Percentiles rank a stretch among this genome's conserved stretches.
Evolutionary conservation across 2,888 invertebrate species (phyloP).

Genomic region (Polyommatus icarus): DNA sequence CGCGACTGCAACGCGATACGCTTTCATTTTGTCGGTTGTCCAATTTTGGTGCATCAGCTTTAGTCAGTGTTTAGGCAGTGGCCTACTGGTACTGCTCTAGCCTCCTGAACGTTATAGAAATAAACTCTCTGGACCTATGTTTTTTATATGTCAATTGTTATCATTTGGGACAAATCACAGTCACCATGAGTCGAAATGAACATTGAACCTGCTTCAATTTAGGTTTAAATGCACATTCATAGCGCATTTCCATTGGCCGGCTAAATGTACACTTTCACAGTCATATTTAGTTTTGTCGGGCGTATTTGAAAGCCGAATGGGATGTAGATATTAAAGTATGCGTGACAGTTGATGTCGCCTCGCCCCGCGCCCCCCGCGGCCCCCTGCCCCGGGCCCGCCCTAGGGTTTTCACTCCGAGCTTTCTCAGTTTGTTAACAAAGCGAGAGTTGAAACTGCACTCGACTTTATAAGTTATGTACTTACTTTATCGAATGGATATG

Average conservation of each 20-base stretch:
- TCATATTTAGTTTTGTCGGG: constrained; percentile 42
- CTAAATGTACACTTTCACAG: constrained; percentile 43
- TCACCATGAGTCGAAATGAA: neutral
- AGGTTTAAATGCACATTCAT: constrained; percentile 1
- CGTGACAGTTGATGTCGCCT: constrained; percentile 56
- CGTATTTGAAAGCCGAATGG: constrained; percentile 47
- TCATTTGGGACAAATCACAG: neutral
- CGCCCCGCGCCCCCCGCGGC: constrained; percentile 28
- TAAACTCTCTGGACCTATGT: neutral
- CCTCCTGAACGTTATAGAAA: neutral
- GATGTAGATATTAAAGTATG: constrained; percentile 41
- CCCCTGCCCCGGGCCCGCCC: constrained; percentile 40
- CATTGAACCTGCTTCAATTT: neutral
- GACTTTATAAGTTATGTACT: constrained; percentile 25
- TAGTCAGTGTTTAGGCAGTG: neutral
- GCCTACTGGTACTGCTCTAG: neutral
- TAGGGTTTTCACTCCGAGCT: constrained; percentile 73
- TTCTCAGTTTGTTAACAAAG: constrained; percentile 57
- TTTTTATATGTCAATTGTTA: neutral
- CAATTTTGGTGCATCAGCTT: constrained; percentile 2
- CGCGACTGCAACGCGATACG: constrained; percentile 66
- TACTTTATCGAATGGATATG: constrained; percentile 18
- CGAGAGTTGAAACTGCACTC: constrained; percentile 50
- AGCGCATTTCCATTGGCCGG: constrained; percentile 24
- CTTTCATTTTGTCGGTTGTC: constrained; percentile 65